Evolutionary conservation across 1,140 invertebrate species (phyloP).

Genomic region (Pogonus chalceus): DNA sequence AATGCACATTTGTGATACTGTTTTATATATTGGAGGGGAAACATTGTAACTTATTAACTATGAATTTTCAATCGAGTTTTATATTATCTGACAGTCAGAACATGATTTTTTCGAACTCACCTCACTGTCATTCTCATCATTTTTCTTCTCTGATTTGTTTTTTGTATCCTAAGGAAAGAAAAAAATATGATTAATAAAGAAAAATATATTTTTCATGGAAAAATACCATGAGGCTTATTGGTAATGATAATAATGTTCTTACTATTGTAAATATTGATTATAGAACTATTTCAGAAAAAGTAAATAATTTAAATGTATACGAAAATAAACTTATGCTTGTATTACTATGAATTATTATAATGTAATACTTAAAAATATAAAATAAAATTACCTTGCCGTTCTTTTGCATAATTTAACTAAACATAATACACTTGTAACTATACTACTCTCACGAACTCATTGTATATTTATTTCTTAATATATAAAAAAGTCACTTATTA

Average conservation of each 20-base stretch:
- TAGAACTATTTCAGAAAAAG: neutral
- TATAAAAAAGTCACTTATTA: neutral
- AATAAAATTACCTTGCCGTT: constrained; percentile 5
- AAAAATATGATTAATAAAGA: too few species aligned
- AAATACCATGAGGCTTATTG: neutral
- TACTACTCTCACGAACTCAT: neutral
- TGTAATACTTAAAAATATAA: neutral
- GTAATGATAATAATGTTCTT: neutral
- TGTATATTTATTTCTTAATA: neutral
- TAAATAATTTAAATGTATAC: neutral
- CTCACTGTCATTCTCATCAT: constrained; percentile 26
- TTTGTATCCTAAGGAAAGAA: constrained; percentile 26
- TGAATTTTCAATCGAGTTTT: constrained; percentile 1
- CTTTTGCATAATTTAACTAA: constrained; percentile 7
- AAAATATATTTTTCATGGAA: too few species aligned
- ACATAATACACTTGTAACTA: neutral
- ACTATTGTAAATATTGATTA: constrained; percentile 1
- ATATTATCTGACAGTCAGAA: neutral
- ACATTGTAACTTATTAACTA: constrained; percentile 3
- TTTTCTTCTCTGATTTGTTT: constrained; percentile 25
- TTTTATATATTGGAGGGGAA: constrained; percentile 7
- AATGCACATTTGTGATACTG: neutral
- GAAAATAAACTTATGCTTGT: too few species aligned
- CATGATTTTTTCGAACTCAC: constrained; percentile 18
- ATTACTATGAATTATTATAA: too few species aligned